These are phyloP conservation scores for Myotis vivesi DNA, from an alignment of 2,797 vertebrate genomes.

Conservation along the genomic window DNA sequence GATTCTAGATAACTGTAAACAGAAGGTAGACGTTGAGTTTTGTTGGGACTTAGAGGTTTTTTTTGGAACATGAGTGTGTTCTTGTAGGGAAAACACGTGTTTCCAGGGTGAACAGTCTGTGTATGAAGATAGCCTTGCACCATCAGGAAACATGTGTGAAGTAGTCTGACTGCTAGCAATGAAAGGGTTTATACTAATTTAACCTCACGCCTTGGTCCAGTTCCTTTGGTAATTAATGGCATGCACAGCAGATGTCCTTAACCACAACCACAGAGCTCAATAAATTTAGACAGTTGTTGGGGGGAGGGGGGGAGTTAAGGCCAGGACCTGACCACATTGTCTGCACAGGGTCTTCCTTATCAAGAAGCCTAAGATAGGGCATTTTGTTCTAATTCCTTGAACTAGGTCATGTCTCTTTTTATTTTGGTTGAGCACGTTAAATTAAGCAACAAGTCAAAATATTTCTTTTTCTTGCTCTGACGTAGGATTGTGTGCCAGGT, in stretches of 20 bases:
- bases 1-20: conserved; percentile 14
- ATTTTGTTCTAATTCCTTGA: conserved; percentile 37
- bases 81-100: neutral
- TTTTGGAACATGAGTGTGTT: neutral
- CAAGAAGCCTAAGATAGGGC: neutral
- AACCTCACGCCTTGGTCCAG: neutral
- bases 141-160: neutral
- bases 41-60: neutral
- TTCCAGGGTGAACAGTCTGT: neutral
- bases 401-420: neutral
- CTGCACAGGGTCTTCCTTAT: neutral
- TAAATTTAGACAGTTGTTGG: neutral
- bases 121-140: neutral
- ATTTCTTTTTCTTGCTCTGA: conserved; percentile 23
- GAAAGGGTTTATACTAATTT: neutral
- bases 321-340: neutral
- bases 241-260: neutral
- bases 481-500: neutral
- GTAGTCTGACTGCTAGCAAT: neutral
- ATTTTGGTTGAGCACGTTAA: neutral
- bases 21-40: neutral
- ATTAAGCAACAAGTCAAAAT: conserved; percentile 11
- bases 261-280: neutral
- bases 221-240: neutral
- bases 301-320: neutral